phyloP scores from a whole-genome alignment of 2,888 invertebrate genomes.

The Deilephila elpenor region DNA sequence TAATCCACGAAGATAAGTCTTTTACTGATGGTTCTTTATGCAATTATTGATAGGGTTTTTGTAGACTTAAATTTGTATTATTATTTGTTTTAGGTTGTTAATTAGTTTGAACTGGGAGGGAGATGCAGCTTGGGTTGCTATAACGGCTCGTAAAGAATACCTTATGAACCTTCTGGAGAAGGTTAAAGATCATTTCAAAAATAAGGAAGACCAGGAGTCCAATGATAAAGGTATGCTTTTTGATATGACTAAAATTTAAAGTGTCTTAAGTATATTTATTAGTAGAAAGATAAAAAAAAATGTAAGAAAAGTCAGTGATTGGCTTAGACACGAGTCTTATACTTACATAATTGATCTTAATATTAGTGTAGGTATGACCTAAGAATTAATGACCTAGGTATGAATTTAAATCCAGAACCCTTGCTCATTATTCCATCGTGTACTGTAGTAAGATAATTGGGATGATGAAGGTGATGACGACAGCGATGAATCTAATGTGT shows the following conservation, averaged over 20 bases:
- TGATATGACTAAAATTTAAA: too few species aligned
- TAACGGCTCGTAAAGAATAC: constrained; percentile 92
- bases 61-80: neutral
- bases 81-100: constrained; percentile 57
- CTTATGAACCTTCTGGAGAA: constrained; percentile 87
- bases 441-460: neutral
- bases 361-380: too few species aligned
- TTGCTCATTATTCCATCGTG: too few species aligned
- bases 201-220: constrained; percentile 74
- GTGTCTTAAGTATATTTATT: too few species aligned
- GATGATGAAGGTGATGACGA: neutral
- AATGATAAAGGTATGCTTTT: constrained; percentile 68
- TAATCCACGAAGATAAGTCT: too few species aligned
- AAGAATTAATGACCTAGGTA: too few species aligned
- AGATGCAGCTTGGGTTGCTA: constrained; percentile 98
- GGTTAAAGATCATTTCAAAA: constrained; percentile 87
- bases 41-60: neutral
- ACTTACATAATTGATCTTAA: too few species aligned
- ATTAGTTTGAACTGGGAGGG: constrained; percentile 85
- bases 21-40: too few species aligned
- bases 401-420: too few species aligned
- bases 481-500: neutral
- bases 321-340: too few species aligned
- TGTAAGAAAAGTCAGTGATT: too few species aligned
- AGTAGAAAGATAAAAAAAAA: too few species aligned